Conservation (phyloP, 2,113 vertebrate species). For the Helogale parvula region DNA sequence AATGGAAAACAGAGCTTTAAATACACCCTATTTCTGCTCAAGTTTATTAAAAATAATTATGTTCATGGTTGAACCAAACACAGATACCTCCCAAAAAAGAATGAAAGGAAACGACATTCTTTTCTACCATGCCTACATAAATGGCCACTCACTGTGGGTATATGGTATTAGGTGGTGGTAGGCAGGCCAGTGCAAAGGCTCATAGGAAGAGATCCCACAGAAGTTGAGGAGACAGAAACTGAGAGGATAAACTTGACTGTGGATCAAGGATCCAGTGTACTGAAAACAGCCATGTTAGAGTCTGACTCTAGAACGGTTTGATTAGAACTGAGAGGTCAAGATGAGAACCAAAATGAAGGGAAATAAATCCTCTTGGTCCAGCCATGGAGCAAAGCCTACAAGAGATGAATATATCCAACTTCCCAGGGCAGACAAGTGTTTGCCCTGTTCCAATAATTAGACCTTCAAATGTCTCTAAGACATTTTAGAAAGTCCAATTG, state of each 20-base stretch:
- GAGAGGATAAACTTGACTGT: neutral
- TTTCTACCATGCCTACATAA: neutral
- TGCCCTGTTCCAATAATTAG: neutral
- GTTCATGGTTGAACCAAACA: constrained; percentile 22
- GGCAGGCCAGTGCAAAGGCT: neutral
- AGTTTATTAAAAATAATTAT: constrained; percentile 40
- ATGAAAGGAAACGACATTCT: neutral
- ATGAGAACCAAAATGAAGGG: neutral
- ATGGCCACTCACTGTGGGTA: neutral
- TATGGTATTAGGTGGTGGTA: neutral
- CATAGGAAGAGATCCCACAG: neutral
- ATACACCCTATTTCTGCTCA: neutral
- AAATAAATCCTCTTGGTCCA: neutral
- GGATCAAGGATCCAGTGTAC: too few species aligned
- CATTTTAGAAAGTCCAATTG: neutral
- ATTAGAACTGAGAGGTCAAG: neutral
- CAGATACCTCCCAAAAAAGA: neutral
- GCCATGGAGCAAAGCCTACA: neutral
- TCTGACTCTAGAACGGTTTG: neutral
- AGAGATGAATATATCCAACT: neutral
- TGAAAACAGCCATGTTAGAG: neutral
- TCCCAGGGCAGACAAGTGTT: neutral
- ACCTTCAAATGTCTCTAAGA: neutral
- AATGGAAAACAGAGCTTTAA: neutral
- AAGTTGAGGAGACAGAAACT: neutral